A percentile compares a stretch with the other conserved stretches of the same genome.
These are phyloP conservation scores for Ammospiza caudacuta DNA, from an alignment of 2,113 vertebrate species.

Conservation along the genomic window DNA sequence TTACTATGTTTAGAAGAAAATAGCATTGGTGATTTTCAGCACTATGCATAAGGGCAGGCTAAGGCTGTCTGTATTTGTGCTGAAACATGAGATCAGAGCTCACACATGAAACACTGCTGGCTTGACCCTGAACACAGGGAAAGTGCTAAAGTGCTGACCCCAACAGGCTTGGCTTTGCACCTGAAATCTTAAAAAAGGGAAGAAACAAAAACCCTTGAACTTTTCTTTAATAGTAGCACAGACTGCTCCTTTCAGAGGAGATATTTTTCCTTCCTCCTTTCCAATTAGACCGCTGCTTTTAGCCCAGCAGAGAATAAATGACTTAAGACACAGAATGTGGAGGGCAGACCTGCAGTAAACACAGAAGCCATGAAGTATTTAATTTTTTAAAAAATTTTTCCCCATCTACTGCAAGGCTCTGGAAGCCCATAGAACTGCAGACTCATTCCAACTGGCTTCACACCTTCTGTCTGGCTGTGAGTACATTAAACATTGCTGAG, in stretches of 20 bases:
- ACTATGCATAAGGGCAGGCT: conserved; percentile 48
- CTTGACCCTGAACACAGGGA: conserved; percentile 66
- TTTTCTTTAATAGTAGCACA: conserved; percentile 59
- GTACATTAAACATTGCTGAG: neutral
- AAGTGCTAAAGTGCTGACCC: conserved; percentile 74
- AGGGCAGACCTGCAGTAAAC: neutral
- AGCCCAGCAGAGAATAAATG: conserved; percentile 49
- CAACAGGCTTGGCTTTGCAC: conserved; percentile 59
- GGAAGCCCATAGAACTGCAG: neutral
- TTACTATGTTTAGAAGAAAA: conserved; percentile 29
- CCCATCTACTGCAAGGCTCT: neutral
- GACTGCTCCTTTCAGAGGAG: conserved; percentile 38
- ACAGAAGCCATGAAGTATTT: neutral
- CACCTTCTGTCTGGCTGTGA: neutral
- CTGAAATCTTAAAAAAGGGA: conserved; percentile 39
- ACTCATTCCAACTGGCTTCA: neutral
- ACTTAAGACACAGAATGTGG: neutral
- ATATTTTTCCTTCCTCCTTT: conserved; percentile 46
- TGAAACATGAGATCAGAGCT: conserved; percentile 53
- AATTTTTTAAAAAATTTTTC: neutral
- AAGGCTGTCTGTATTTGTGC: conserved; percentile 54
- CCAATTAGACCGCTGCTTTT: conserved; percentile 58
- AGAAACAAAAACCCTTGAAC: conserved; percentile 23
- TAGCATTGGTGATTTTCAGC: conserved; percentile 61
- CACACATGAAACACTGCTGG: conserved; percentile 57